A percentile compares a stretch with the other conserved stretches of the same genome.
Conservation (phyloP, 2,113 vertebrate genomes). For the Sakesphorus luctuosus region DNA sequence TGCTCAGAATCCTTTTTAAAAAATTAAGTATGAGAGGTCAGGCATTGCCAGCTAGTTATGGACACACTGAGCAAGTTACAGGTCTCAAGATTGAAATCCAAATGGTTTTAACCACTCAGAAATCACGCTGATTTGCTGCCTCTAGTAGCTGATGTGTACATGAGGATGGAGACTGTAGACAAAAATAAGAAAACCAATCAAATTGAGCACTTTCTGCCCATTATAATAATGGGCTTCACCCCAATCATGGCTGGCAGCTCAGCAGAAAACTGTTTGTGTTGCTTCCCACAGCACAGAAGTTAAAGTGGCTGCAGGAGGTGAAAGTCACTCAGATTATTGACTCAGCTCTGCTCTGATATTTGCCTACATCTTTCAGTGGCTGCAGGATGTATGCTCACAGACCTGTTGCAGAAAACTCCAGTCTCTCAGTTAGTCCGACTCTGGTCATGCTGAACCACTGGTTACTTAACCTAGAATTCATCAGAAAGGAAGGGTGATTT, state of each 20-base stretch:
- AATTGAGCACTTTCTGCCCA: not conserved
- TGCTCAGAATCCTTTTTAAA: not conserved
- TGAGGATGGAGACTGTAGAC: not conserved
- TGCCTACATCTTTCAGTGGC: not conserved
- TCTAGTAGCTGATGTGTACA: not conserved
- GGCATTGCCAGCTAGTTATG: not conserved
- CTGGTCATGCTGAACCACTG: not conserved
- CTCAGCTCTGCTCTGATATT: not conserved
- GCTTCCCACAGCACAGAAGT: not conserved
- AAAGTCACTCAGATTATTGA: not conserved
- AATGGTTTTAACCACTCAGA: not conserved
- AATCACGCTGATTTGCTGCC: not conserved
- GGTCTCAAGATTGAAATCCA: not conserved
- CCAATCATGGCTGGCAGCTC: accelerated
- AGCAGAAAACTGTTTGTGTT: not conserved
- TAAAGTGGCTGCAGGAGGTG: not conserved
- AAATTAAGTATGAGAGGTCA: not conserved
- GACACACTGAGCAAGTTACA: not conserved
- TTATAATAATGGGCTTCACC: not conserved
- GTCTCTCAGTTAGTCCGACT: not conserved
- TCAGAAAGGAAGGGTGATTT: not conserved
- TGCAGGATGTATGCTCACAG: not conserved
- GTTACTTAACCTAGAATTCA: not conserved
- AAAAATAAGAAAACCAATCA: not conserved
- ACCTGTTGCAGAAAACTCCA: not conserved